Evolutionary conservation across 1,140 invertebrate genomes (phyloP), one percentile per base, ranked within the genome.

Genomic region (Lepidurus packardi): DNA sequence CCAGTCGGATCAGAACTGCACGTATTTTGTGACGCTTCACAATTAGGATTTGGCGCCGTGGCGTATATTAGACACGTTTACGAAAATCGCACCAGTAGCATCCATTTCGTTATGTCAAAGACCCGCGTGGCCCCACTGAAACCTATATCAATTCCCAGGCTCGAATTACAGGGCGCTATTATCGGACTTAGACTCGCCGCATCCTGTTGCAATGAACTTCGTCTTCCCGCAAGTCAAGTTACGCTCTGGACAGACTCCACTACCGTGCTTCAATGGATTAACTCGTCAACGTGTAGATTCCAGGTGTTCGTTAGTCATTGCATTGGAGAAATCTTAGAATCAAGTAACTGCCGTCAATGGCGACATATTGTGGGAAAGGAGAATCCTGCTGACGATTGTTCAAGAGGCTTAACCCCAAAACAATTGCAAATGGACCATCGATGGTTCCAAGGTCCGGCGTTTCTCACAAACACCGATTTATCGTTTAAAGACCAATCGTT

Each of bases 111-210:
- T n/a, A n/a, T n/a, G n/a, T n/a, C n/a, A n/a, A n/a, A n/a, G n/a
- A n/a, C n/a, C n/a, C n/a, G n/a, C n/a, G n/a, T n/a, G n/a, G n/a
- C n/a, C n/a, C n/a, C n/a, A n/a, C n/a, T n/a, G n/a, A n/a, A n/a
- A n/a, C n/a, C n/a, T n/a, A n/a, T n/a, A n/a, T 84, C 85, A n/a
- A 82, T 89, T 41, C 87, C 88, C 8, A 75, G 85, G 78, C 81
- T 88, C 25, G 88, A 89, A 81, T 80, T 88, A 25, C 83, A 81
- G 77, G 86, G 83, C 7, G 86, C 87, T 8, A 73, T 83, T 1
- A 74, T 87, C 13, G 78, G 87, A 11, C 81, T 84, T 5, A 82
- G 82, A 9, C 76, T 84, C 25, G 78, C 75, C 7, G 42, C 41
- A 0, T 53, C 73, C 7, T 74, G 81, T 6, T 47, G 73, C 21